phyloP scores from a whole-genome alignment of 2,113 vertebrate species.

The Cavia porcellus region DNA sequence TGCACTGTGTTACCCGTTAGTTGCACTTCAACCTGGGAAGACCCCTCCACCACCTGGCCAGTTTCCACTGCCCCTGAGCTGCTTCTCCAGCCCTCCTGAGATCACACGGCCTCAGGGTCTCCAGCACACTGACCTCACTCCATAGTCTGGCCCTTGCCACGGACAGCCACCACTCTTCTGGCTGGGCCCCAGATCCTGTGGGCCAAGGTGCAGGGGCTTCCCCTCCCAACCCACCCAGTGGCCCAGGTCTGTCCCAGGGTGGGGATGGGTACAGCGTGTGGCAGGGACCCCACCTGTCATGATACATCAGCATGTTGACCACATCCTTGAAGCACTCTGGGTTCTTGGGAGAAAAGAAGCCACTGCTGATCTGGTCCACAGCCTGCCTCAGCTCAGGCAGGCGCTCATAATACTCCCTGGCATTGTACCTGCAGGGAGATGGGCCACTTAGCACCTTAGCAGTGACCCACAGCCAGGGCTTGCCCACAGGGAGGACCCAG shows the following conservation, averaged over 20 bases:
- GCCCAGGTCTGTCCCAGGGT: accelerated
- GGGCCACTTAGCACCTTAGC: background rate
- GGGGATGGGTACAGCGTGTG: background rate
- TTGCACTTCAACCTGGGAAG: background rate
- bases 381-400: slow-evolving; percentile 92
- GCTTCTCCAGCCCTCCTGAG: background rate
- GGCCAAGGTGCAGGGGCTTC: background rate
- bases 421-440: slow-evolving; percentile 88
- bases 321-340: slow-evolving; percentile 91
- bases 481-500: background rate
- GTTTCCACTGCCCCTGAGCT: background rate
- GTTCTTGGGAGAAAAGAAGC: slow-evolving; percentile 92
- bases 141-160: background rate
- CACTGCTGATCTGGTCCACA: slow-evolving; percentile 91
- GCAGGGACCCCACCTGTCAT: slow-evolving; percentile 89
- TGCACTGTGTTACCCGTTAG: background rate
- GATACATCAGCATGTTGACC: slow-evolving; percentile 92
- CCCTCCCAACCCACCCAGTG: background rate
- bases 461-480: background rate
- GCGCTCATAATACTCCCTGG: slow-evolving; percentile 89
- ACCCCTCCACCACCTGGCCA: too few species aligned
- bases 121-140: too few species aligned
- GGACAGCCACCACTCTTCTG: background rate
- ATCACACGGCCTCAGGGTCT: background rate
- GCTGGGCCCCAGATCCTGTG: background rate